Conservation (phyloP, 2,888 invertebrate genomes). For the Lissonota sp. region DNA sequence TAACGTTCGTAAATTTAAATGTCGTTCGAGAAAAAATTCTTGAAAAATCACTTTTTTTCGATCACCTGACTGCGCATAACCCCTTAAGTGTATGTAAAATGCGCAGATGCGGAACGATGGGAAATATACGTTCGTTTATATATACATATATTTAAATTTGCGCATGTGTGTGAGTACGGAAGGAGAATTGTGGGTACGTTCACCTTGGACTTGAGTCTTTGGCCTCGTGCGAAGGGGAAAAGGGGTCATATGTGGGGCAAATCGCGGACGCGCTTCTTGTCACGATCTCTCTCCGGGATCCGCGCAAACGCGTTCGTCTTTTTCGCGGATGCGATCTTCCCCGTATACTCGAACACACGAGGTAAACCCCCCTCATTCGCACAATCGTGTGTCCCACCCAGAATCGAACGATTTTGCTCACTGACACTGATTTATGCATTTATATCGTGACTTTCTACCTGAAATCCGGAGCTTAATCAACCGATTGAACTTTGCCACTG, state of each 20-base stretch:
- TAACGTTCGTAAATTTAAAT: background rate
- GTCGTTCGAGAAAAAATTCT: too few relatives aligned
- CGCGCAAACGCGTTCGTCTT: too few relatives aligned
- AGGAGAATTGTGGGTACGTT: constrained; percentile 58
- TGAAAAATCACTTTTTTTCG: too few relatives aligned
- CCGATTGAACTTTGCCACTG: constrained; percentile 34
- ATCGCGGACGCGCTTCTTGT: constrained; percentile 56
- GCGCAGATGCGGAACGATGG: constrained; percentile 31
- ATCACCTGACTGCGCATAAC: too few relatives aligned
- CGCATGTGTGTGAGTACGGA: background rate
- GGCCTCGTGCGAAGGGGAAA: constrained; percentile 58
- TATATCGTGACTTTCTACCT: constrained; percentile 64
- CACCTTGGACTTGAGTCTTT: constrained; percentile 66
- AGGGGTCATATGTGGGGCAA: constrained; percentile 59
- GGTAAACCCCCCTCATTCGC: too few relatives aligned
- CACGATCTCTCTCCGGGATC: constrained; percentile 19
- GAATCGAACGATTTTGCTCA: background rate
- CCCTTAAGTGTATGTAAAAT: background rate
- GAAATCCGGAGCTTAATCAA: constrained; percentile 64
- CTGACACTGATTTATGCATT: constrained; percentile 30
- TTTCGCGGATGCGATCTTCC: too few relatives aligned
- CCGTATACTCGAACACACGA: too few relatives aligned
- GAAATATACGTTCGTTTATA: constrained; percentile 12
- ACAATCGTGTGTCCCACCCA: too few relatives aligned
- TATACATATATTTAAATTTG: background rate